Percentiles rank a stretch among this genome's conserved stretches.
Evolutionary conservation across 2,888 invertebrate genomes (phyloP).

Genomic region (Chloromyia formosa): DNA sequence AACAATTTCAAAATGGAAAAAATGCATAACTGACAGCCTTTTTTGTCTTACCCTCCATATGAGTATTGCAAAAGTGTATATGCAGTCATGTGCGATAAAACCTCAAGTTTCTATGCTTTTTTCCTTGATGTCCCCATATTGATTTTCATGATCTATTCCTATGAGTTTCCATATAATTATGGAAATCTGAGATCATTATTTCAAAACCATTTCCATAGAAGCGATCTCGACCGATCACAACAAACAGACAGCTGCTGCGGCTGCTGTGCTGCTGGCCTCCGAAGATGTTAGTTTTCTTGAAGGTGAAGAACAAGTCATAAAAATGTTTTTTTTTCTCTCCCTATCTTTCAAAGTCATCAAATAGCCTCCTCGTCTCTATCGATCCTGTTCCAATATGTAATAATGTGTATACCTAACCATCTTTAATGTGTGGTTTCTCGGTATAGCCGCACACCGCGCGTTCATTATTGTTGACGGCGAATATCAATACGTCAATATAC

Average conservation of each 20-base stretch:
- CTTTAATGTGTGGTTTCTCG: constrained; percentile 14
- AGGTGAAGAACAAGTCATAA: constrained; percentile 30
- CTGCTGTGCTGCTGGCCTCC: not conserved
- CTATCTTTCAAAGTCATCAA: constrained; percentile 7
- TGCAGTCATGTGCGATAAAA: no score
- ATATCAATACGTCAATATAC: not conserved
- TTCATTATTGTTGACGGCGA: no score
- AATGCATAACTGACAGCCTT: no score
- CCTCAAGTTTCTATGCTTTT: no score
- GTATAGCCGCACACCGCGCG: not conserved
- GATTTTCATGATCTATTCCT: no score
- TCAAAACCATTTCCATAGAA: not conserved
- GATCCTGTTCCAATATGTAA: constrained; percentile 18
- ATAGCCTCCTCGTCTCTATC: not conserved
- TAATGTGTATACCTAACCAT: not conserved
- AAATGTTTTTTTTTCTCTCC: not conserved
- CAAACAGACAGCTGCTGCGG: constrained; percentile 5
- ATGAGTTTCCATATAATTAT: constrained; percentile 5
- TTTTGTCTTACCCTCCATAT: no score
- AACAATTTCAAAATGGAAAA: no score
- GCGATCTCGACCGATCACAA: not conserved
- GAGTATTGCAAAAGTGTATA: no score
- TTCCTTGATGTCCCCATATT: no score
- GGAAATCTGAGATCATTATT: constrained; percentile 23
- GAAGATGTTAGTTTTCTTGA: not conserved